Base-by-base conservation (phyloP, 2,888 invertebrate species). In the Dorcus parallelipipedus region DNA sequence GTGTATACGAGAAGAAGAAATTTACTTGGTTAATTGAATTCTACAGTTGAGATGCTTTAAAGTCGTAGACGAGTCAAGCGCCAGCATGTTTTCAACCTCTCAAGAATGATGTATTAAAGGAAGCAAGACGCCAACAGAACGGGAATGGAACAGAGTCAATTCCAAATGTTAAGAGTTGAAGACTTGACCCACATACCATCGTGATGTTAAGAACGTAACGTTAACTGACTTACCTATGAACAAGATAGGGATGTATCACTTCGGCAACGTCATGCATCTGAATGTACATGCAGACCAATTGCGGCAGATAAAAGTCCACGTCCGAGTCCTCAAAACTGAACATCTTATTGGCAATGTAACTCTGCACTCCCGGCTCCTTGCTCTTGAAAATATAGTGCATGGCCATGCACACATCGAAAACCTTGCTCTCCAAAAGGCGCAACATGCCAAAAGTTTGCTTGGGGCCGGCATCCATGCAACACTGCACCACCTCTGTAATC, bases 361-460 rank as follows among this genome's bases (percentile, higher is more conserved):
- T 92, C 74, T 97, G 93, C 65, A 98, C 97, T 61, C 97, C 98
- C 41, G 95, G 93, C 78, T 99, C 98, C 81, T 98, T 97, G 42
- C 97, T 96, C 78, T 96, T 96, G 79, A 96, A 97, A 59, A 99
- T 83, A 82, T 99, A 99, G 76, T 95, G 94, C 75, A 99, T 93
- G 64, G 98, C 98, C 86, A 98, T 97, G 67, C 95, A 93, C 86
- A 98, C 96, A 78, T 97, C 96, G 81, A 99, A 96, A 71, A 97
- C 86, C 81, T 95, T 95, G 71, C 97, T 97, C 81, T 99, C 97
- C 78, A 99, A 95, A 73, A 99, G 85, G 72, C 99, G 83, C 68
- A 96, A 83, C 78, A 87, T 86, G 71, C 88, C 88, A 76, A 87
- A 88, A 56, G 78, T 77, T 39, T 53, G 56, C 33, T 49, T 49